Base-by-base conservation (phyloP, 2,888 invertebrate species). In the Tortricodes alternella region DNA sequence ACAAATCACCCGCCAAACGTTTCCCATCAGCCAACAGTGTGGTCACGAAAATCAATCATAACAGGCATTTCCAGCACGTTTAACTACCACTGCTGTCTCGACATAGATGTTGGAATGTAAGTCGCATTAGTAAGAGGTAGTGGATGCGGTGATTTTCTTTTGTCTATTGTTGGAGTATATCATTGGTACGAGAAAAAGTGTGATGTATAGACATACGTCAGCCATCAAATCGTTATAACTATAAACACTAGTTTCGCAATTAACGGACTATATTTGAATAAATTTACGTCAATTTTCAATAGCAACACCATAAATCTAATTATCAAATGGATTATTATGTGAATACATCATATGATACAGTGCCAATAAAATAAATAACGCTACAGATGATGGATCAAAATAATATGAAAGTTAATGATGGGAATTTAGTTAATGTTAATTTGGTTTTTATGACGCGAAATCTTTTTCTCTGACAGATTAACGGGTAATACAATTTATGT, bases 21-120 rank as follows among this genome's bases (percentile, higher is more conserved):
- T 84, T 85, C 85, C 87, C 85, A 87, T 81, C 80, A 80, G 80
- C 84, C 74, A 83, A 82, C 79, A 77, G 78, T 70, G 76, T 76
- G 83, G 89, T 89, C 89, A 89, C 89, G 88, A 89, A 86, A 87
- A 85, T 82, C 80, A 83, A 78, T 74, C 71, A 66, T 70, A 70
- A 71, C 73, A 69, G 69, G 65, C 62, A 63, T 71, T 68, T 70
- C 66, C 71, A 51, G 68, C 55, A 60, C 57, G 51, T 62, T 55
- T 60, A 64, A 58, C 59, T 66, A 78, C 80, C 83, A 88, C 85
- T 82, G 75, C 85, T 59, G 57, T 61, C 64, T 70, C 62, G 64
- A 65, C 69, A 68, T 53, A 57, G 60, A 53, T 46, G 49, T 48
- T 50, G 41, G n/a, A 7, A 34, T 13, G 16, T 19, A 21, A 21